phyloP scores from a whole-genome alignment of 2,113 vertebrate species.

The Melanerpes aurifrons region DNA sequence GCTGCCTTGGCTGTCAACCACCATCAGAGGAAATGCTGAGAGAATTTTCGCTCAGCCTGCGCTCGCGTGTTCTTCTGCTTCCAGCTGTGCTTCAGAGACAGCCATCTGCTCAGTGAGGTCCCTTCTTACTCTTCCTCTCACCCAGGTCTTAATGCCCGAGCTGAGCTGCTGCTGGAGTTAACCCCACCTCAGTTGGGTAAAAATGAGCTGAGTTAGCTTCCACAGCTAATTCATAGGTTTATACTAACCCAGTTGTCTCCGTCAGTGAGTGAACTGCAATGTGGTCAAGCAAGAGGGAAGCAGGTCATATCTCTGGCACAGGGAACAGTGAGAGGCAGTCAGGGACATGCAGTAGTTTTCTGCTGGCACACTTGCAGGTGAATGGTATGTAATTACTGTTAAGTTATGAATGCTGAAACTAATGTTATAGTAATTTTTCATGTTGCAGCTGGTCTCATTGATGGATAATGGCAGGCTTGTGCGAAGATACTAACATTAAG shows the following conservation, averaged over 20 bases:
- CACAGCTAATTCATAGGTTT: not conserved
- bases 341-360: not conserved
- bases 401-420: not conserved
- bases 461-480: not conserved
- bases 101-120: not conserved
- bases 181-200: not conserved
- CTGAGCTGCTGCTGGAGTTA: constrained; percentile 32
- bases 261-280: accelerated
- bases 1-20: constrained; percentile 8
- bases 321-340: not conserved
- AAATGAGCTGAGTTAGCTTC: not conserved
- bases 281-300: not conserved
- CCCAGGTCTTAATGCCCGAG: not conserved
- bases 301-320: accelerated
- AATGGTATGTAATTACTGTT: not conserved
- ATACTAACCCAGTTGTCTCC: not conserved
- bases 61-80: not conserved
- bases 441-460: not conserved
- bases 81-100: constrained; percentile 32
- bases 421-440: not conserved
- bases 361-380: not conserved
- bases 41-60: not conserved
- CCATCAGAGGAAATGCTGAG: not conserved
- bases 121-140: not conserved
- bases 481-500: not conserved